Conservation (phyloP, 2,113 vertebrate species). For the Tragelaphus buxtoni region DNA sequence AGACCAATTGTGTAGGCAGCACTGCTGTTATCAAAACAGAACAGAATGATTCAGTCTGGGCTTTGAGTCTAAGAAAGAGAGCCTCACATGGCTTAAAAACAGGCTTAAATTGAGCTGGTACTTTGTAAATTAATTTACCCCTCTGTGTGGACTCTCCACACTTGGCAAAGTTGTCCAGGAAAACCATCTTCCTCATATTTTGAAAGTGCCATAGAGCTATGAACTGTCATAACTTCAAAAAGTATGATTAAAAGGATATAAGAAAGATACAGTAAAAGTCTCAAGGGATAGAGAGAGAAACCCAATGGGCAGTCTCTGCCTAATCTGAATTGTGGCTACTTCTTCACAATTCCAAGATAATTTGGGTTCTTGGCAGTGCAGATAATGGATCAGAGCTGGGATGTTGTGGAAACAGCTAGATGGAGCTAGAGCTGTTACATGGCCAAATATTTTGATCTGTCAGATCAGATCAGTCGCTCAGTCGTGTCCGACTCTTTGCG, state of each 20-base stretch:
- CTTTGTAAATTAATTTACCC: neutral
- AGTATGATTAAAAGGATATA: neutral
- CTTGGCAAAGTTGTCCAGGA: neutral
- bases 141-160: neutral
- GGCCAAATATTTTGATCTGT: slow-evolving; percentile 17
- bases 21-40: neutral
- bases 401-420: neutral
- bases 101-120: neutral
- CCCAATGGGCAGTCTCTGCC: neutral
- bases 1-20: neutral
- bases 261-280: neutral
- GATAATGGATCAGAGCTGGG: neutral
- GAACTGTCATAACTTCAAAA: neutral
- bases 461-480: too few relatives aligned
- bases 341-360: neutral
- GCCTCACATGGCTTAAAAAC: neutral
- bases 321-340: slow-evolving; percentile 6
- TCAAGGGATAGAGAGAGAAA: slow-evolving; percentile 9
- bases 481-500: too few relatives aligned
- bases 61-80: neutral
- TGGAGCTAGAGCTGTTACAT: neutral
- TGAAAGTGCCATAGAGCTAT: neutral
- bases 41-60: neutral
- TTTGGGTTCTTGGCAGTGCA: neutral
- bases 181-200: neutral